Percentiles rank a stretch among this genome's conserved stretches.
These are phyloP conservation scores for Porites cylindrica DNA, from an alignment of 92 coral and sea anemone genomes.

Conservation along the genomic window DNA sequence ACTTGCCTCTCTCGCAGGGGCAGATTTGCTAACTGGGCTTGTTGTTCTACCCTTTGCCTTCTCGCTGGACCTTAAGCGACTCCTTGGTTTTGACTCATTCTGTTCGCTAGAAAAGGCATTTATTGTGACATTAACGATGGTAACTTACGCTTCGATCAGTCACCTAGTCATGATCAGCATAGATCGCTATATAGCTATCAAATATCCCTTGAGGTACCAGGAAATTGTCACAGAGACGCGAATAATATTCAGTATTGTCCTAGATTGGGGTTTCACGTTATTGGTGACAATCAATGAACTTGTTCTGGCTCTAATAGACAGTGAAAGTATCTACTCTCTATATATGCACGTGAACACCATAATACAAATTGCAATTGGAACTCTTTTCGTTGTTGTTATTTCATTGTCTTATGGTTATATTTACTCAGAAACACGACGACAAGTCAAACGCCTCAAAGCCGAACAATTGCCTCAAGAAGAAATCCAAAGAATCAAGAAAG, in stretches of 20 bases:
- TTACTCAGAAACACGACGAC: conserved; percentile 25
- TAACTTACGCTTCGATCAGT: background rate
- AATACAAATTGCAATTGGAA: too few species aligned
- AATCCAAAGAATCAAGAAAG: background rate
- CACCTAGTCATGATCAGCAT: background rate
- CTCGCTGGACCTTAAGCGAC: too few species aligned
- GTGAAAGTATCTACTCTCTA: background rate
- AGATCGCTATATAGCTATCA: too few species aligned
- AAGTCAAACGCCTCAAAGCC: background rate
- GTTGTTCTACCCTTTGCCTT: too few species aligned
- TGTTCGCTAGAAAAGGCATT: too few species aligned
- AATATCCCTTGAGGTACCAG: too few species aligned
- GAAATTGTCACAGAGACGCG: too few species aligned
- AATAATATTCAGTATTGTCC: background rate
- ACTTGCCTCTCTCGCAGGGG: too few species aligned
- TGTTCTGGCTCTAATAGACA: too few species aligned
- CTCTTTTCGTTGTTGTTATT: background rate
- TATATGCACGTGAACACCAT: background rate
- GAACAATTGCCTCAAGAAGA: background rate
- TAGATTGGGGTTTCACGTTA: background rate
- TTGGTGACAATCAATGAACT: background rate
- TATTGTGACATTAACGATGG: background rate
- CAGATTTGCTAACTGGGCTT: too few species aligned
- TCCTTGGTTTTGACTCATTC: too few species aligned
- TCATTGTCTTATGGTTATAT: background rate